Conservation (phyloP, 2,113 vertebrate species). For the Elgaria multicarinata region DNA sequence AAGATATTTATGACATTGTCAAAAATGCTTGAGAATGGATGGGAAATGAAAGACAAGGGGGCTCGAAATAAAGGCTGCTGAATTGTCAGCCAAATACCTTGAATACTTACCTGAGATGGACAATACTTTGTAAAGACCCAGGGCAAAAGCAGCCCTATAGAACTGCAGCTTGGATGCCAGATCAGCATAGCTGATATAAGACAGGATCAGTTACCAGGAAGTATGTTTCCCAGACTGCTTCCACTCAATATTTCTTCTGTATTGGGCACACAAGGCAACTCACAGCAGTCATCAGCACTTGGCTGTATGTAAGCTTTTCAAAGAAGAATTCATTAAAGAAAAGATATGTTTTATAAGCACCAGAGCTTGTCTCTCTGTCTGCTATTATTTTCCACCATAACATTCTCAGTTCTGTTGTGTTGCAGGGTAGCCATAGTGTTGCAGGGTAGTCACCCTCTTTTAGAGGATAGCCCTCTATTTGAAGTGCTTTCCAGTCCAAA, state of each 20-base stretch:
- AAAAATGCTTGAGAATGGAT: conserved; percentile 47
- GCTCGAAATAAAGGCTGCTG: conserved; percentile 25
- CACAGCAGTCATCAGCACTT: rapidly evolving
- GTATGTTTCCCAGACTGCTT: conserved; percentile 21
- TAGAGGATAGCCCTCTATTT: too few species aligned
- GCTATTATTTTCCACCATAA: background rate
- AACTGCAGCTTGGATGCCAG: background rate
- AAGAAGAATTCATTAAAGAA: too few species aligned
- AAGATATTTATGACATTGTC: conserved; percentile 51
- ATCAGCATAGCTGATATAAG: conserved; percentile 14
- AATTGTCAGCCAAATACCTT: conserved; percentile 52
- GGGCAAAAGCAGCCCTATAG: background rate
- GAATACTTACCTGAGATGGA: conserved; percentile 52
- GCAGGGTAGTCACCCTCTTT: background rate
- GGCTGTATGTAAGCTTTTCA: background rate
- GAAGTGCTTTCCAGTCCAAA: too few species aligned
- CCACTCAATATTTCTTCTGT: conserved; percentile 5
- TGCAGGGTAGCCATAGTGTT: background rate
- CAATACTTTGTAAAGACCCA: background rate
- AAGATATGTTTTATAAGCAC: too few species aligned
- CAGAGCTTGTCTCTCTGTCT: too few species aligned
- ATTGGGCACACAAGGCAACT: background rate
- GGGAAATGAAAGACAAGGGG: conserved; percentile 5
- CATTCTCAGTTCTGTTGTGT: background rate
- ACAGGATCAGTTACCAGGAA: conserved; percentile 1